phyloP scores from a whole-genome alignment of 2,888 invertebrate genomes.

The Cerastoderma edule region DNA sequence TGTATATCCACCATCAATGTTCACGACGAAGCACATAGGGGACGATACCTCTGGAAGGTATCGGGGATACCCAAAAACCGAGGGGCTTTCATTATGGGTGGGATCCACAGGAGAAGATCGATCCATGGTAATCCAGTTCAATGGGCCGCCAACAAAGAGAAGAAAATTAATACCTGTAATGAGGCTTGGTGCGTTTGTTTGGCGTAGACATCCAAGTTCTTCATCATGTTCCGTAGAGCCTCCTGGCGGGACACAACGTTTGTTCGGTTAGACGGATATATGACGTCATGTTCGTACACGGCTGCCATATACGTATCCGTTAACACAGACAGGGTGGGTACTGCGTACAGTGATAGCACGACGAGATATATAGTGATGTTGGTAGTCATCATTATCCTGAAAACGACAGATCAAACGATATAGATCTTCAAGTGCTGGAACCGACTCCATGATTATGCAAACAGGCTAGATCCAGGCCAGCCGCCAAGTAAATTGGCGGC shows the following conservation, averaged over 20 bases:
- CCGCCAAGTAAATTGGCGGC: too few species aligned
- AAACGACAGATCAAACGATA: too few species aligned
- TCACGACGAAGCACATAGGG: too few species aligned
- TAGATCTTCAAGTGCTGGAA: too few species aligned
- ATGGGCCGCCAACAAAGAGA: neutral
- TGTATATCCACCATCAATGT: too few species aligned
- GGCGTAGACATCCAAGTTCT: conserved; percentile 41
- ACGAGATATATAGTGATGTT: too few species aligned
- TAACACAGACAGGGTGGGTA: too few species aligned
- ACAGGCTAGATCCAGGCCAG: too few species aligned
- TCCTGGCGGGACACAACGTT: conserved; percentile 23
- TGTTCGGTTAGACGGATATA: conserved; percentile 31
- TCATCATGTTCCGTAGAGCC: conserved; percentile 42
- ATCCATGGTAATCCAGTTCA: neutral
- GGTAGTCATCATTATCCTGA: too few species aligned
- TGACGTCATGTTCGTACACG: conserved; percentile 54
- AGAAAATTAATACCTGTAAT: conserved; percentile 25
- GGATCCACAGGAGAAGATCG: neutral
- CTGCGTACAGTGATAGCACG: too few species aligned
- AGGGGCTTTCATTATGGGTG: neutral
- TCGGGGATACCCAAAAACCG: neutral
- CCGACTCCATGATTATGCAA: too few species aligned
- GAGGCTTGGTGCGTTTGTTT: conserved; percentile 30
- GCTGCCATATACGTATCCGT: conserved; percentile 49
- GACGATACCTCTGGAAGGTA: too few species aligned